Percentiles rank a stretch among this genome's conserved stretches.
Evolutionary conservation across 2,797 vertebrate genomes (phyloP).

Genomic region (Ficedula albicollis): DNA sequence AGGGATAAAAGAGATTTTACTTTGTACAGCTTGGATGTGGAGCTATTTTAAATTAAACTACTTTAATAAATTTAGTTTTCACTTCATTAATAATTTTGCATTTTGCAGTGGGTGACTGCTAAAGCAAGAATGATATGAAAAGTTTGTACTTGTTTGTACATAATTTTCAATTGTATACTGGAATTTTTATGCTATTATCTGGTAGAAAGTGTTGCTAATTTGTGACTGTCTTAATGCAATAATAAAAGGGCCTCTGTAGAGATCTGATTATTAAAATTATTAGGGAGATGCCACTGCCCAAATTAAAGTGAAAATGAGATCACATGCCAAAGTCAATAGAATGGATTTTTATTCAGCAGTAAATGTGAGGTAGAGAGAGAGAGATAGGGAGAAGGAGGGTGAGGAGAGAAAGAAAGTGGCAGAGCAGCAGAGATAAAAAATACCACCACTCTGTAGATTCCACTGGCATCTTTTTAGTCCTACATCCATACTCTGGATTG

Average conservation of each 20-base stretch:
- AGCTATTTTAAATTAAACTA: conserved; percentile 41
- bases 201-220: neutral
- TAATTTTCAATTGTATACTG: neutral
- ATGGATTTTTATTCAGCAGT: neutral
- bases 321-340: neutral
- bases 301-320: neutral
- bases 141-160: neutral
- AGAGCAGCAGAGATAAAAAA: neutral
- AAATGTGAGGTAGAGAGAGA: neutral
- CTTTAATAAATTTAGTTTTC: conserved; percentile 22
- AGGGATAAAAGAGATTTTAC: conserved; percentile 41
- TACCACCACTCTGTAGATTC: neutral
- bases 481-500: too few relatives aligned
- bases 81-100: conserved; percentile 4
- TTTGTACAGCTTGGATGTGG: conserved; percentile 4
- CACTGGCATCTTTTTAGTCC: rapidly evolving
- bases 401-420: neutral
- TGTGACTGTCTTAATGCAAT: neutral
- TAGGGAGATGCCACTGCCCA: neutral
- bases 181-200: neutral
- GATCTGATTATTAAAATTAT: neutral
- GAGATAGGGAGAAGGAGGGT: neutral
- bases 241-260: neutral
- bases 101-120: neutral
- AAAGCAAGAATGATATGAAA: neutral